Conservation (phyloP, 2,797 vertebrate species). For the Diplodus puntazzo region DNA sequence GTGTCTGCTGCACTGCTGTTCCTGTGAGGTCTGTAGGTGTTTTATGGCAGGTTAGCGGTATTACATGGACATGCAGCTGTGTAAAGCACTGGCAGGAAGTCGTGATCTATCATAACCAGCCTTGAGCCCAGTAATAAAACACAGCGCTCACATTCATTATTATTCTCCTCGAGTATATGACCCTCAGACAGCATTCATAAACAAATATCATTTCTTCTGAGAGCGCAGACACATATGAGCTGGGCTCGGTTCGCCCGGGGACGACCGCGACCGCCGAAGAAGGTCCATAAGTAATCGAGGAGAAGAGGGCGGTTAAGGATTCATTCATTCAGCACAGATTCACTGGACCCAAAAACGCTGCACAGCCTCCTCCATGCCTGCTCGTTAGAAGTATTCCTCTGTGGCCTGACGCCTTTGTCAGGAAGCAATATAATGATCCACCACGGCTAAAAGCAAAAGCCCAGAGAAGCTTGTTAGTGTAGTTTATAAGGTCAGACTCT, state of each 20-base stretch:
- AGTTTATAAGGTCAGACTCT: conserved; percentile 1
- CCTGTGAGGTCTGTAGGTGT: conserved; percentile 15
- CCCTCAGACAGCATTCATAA: conserved; percentile 15
- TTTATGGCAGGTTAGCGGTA: conserved; percentile 36
- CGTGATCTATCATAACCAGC: conserved; percentile 49
- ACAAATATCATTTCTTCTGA: conserved; percentile 42
- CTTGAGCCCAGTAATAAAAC: conserved; percentile 59
- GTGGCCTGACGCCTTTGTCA: conserved; percentile 21
- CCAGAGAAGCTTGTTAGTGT: conserved; percentile 43
- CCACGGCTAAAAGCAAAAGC: conserved; percentile 6
- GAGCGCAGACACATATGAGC: not conserved
- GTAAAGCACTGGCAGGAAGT: conserved; percentile 13
- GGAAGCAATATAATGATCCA: conserved; percentile 45
- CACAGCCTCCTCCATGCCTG: not conserved
- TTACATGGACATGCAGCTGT: conserved; percentile 27
- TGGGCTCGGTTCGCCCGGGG: not conserved
- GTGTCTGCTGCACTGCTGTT: not conserved
- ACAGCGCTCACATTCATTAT: conserved; percentile 52
- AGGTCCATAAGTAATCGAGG: not conserved
- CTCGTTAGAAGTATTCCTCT: conserved; percentile 3
- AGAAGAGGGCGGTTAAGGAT: not conserved
- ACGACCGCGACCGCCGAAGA: not conserved
- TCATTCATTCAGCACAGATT: conserved; percentile 38
- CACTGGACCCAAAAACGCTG: not conserved
- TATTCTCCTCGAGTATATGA: conserved; percentile 36